Evolutionary conservation across 2,888 invertebrate species (phyloP).

Genomic region (Tholera decimalis): DNA sequence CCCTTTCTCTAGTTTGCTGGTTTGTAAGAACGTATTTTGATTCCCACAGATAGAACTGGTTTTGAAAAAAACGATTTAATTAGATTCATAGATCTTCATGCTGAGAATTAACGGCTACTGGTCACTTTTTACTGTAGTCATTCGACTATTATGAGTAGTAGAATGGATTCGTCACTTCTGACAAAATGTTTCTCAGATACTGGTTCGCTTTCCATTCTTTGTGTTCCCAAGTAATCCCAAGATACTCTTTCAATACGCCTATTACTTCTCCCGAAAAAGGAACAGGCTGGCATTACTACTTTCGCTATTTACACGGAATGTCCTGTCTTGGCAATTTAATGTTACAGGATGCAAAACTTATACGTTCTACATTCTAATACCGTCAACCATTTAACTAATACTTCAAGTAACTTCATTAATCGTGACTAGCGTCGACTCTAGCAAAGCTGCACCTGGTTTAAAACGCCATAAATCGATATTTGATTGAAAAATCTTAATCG

Average conservation of each 20-base stretch:
- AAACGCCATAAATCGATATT: constrained; percentile 43
- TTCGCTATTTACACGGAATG: constrained; percentile 19
- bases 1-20: constrained; percentile 79
- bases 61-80: constrained; percentile 62
- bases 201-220: constrained; percentile 24
- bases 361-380: constrained; percentile 30
- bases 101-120: constrained; percentile 55
- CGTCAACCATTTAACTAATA: neutral
- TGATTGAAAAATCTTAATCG: constrained; percentile 54
- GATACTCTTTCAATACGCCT: constrained; percentile 10
- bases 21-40: constrained; percentile 71
- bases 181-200: constrained; percentile 37
- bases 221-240: constrained; percentile 22
- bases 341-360: constrained; percentile 9
- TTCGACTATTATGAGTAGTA: constrained; percentile 46
- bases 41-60: constrained; percentile 74
- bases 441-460: constrained; percentile 33
- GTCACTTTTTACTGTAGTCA: constrained; percentile 37
- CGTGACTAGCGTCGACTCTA: constrained; percentile 36
- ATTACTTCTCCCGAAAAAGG: neutral
- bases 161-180: constrained; percentile 46
- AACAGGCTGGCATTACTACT: neutral
- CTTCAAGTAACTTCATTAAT: constrained; percentile 15
- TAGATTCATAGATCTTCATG: constrained; percentile 58
- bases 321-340: constrained; percentile 8